Evolutionary conservation across 2,113 vertebrate genomes (phyloP), one percentile per base, ranked within the genome.

Genomic region (Tachysurus fulvidraco): DNA sequence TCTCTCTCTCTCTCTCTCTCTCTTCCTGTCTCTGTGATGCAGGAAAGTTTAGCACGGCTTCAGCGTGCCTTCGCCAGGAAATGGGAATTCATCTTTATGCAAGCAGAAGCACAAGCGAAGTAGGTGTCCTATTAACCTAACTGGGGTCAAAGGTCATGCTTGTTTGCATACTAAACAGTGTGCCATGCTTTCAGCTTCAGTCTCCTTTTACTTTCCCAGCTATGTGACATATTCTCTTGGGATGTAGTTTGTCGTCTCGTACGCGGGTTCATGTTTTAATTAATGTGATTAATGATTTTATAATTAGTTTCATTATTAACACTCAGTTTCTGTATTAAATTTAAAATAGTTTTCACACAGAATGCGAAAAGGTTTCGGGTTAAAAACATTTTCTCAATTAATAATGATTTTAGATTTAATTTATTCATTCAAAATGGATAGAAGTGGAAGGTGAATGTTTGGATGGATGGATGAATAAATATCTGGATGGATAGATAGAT

Each of bases 31-130:
- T 87, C 41, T 89, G 69, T 81, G 21, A 44, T 28, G 59, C 95
- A 99, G 98, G 98, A 99, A 90, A 99, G 98, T 93, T 96, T 99
- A 96, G 97, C 97, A 83, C 96, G 98, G 92, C 95, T 99, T 93
- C 98, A 99, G 93, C 94, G 97, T 94, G 97, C 97, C 28, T 99
- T 99, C 91, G 98, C 98, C 92, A 95, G 97, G 90, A 99, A 99
- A 92, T 99, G 98, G 98, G 98, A 99, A 91, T 99, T 99, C 94
- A 99, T 99, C 93, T 99, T 99, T 94, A 99, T 99, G 98, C 98
- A 99, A 96, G 98, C 98, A 92, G 98, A 99, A 96, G 98, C 98
- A 93, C 98, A 99, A 95, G 98, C 98, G 87, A 99, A 98, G 98
- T 98, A 96, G 95, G 98, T 97, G 92, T 93, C 88, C 88, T 89